These are phyloP conservation scores for Callyntrura guangdongensis DNA, from an alignment of 2,888 invertebrate genomes.

Conservation along the genomic window DNA sequence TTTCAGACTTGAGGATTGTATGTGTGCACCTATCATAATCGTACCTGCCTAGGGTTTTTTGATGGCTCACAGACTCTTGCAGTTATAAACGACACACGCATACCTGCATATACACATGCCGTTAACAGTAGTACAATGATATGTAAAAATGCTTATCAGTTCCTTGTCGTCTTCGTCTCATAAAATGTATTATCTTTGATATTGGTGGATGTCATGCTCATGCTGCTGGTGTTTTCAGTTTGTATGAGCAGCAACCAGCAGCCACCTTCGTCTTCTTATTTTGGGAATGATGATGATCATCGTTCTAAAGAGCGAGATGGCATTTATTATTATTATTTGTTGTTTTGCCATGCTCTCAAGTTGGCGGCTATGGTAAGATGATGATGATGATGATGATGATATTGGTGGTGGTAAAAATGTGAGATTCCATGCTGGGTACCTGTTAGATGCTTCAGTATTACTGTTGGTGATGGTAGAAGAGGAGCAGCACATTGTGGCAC, in stretches of 20 bases:
- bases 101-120: not conserved
- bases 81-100: not conserved
- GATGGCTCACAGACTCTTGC: not conserved
- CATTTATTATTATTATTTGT: not conserved
- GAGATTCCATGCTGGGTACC: slow-evolving; percentile 56
- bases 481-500: slow-evolving; percentile 34
- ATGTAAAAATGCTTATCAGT: slow-evolving; percentile 55
- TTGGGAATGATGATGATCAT: slow-evolving; percentile 50
- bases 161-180: slow-evolving; percentile 39
- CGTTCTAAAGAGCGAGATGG: not conserved
- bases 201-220: slow-evolving; percentile 44
- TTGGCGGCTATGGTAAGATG: not conserved
- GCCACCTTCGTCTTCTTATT: slow-evolving; percentile 63
- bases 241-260: not conserved
- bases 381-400: slow-evolving; percentile 33
- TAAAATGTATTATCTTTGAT: not conserved
- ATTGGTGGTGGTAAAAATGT: slow-evolving; percentile 9
- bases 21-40: not conserved
- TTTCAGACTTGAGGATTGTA: no score
- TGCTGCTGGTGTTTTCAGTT: slow-evolving; percentile 47
- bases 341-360: slow-evolving; percentile 43
- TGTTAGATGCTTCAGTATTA: slow-evolving; percentile 12
- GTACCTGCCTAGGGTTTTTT: not conserved
- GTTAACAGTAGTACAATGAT: not conserved
- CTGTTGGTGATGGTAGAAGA: slow-evolving; percentile 17